Percentiles rank a stretch among this genome's conserved stretches.
phyloP scores from a whole-genome alignment of 2,888 invertebrate genomes.

The Lottia gigantea region DNA sequence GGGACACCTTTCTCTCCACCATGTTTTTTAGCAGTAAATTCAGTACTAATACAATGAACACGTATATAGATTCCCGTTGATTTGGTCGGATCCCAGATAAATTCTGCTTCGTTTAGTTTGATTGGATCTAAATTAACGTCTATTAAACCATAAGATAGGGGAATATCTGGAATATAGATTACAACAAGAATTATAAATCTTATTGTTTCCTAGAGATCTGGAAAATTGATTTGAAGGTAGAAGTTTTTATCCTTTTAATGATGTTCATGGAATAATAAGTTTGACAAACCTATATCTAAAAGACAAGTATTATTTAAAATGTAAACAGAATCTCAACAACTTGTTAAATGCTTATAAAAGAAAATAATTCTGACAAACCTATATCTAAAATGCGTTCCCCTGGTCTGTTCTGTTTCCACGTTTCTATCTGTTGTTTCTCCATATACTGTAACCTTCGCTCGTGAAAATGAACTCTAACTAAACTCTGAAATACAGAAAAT shows the following conservation, averaged over 20 bases:
- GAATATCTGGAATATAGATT: constrained; percentile 80
- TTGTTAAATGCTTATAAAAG: too few relatives aligned
- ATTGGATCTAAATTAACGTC: constrained; percentile 81
- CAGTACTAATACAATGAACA: constrained; percentile 93
- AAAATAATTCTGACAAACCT: constrained; percentile 48
- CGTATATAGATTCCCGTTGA: constrained; percentile 95
- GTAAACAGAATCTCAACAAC: too few relatives aligned
- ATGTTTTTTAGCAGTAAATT: constrained; percentile 97
- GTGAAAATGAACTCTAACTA: constrained; percentile 93
- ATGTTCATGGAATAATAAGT: too few relatives aligned
- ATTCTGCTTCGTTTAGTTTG: constrained; percentile 84
- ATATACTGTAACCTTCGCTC: constrained; percentile 94
- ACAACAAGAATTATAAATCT: not conserved
- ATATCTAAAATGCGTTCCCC: constrained; percentile 92
- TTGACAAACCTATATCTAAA: too few relatives aligned
- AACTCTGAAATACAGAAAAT: constrained; percentile 71
- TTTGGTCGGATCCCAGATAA: constrained; percentile 95
- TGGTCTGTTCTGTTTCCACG: constrained; percentile 90
- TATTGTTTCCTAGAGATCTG: too few relatives aligned
- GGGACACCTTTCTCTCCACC: constrained; percentile 98
- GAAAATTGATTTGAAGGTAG: too few relatives aligned
- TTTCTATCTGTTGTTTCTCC: constrained; percentile 91
- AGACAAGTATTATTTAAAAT: too few relatives aligned
- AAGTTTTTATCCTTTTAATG: too few relatives aligned
- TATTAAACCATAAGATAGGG: constrained; percentile 90